phyloP scores from a whole-genome alignment of 2,797 vertebrate genomes.

The Bovichtus variegatus region DNA sequence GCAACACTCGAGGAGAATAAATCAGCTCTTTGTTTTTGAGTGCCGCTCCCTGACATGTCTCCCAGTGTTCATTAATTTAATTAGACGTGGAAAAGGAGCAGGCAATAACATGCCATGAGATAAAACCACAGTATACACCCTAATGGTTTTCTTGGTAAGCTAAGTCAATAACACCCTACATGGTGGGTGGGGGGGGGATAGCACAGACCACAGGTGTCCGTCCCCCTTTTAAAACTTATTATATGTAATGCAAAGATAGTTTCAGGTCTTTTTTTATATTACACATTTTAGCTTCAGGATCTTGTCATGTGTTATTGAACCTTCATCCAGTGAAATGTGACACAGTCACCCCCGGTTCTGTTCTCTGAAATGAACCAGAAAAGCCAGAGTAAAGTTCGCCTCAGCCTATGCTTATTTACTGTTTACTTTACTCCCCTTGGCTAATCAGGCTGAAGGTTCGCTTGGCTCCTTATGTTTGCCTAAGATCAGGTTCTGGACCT shows the following conservation, averaged over 20 bases:
- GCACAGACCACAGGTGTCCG: neutral
- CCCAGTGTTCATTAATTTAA: conserved; percentile 78
- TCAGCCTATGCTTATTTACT: conserved; percentile 22
- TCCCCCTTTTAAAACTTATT: conserved; percentile 3
- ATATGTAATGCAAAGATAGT: neutral
- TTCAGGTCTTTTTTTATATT: neutral
- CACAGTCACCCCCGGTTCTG: neutral
- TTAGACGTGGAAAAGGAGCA: conserved; percentile 68
- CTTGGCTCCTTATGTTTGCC: conserved; percentile 64
- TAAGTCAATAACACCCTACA: conserved; percentile 11
- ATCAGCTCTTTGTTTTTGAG: conserved; percentile 73
- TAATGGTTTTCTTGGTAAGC: conserved; percentile 34
- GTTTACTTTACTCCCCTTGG: conserved; percentile 26
- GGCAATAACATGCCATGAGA: conserved; percentile 55
- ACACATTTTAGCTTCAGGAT: neutral
- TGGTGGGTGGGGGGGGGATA: neutral
- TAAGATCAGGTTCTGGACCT: conserved; percentile 69
- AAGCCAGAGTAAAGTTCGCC: neutral
- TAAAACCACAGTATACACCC: conserved; percentile 58
- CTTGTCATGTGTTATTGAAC: neutral
- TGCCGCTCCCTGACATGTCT: conserved; percentile 71
- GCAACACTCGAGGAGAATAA: conserved; percentile 68
- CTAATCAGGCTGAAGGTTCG: conserved; percentile 38
- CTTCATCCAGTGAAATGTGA: neutral
- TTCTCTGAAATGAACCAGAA: conserved; percentile 5